Evolutionary conservation across 2,888 invertebrate genomes (phyloP).

Genomic region (Nezara viridula): DNA sequence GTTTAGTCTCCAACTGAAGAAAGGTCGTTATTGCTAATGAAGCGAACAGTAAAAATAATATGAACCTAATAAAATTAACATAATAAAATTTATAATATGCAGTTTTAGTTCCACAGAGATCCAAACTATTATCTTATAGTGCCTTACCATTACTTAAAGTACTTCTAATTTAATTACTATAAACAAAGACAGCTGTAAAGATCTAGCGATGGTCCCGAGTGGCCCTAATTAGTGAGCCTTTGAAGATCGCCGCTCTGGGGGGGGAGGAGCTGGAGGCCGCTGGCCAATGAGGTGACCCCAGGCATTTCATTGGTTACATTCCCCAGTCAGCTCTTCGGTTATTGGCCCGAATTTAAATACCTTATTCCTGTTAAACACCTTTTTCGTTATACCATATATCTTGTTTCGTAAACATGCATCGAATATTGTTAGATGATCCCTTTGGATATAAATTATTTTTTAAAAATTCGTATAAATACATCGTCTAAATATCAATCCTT

Average conservation of each 20-base stretch:
- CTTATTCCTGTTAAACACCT: neutral
- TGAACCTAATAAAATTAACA: too few relatives aligned
- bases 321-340: neutral
- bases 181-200: conserved; percentile 24
- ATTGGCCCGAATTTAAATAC: neutral
- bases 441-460: too few relatives aligned
- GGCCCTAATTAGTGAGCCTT: neutral
- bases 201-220: neutral
- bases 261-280: neutral
- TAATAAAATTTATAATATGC: too few relatives aligned
- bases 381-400: neutral
- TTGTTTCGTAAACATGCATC: too few relatives aligned
- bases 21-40: too few relatives aligned
- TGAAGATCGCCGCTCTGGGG: neutral
- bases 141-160: neutral
- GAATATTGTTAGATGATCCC: too few relatives aligned
- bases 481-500: too few relatives aligned
- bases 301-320: conserved; percentile 19
- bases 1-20: too few relatives aligned
- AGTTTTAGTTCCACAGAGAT: too few relatives aligned
- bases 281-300: neutral
- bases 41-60: too few relatives aligned
- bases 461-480: too few relatives aligned
- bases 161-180: neutral
- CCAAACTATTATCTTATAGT: neutral